These are phyloP conservation scores for Drosophila orosa DNA, from an alignment of 1,140 invertebrate species.

Conservation along the genomic window DNA sequence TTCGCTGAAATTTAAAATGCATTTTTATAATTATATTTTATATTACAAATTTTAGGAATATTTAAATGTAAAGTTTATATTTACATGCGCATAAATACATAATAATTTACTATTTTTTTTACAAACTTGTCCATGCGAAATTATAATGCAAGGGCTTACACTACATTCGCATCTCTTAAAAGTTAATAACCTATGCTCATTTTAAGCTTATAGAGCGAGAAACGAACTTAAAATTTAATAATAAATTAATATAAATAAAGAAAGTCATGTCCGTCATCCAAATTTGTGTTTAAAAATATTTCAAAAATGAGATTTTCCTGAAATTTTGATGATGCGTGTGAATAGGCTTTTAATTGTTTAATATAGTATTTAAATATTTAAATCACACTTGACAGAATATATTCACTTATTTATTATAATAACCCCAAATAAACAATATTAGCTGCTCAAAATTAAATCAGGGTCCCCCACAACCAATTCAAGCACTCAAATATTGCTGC, in stretches of 20 bases:
- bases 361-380: neutral
- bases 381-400: neutral
- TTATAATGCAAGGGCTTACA: neutral
- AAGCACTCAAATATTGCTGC: constrained; percentile 7
- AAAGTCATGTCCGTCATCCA: neutral
- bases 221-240: too few relatives aligned
- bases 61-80: too few relatives aligned
- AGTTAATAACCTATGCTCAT: too few relatives aligned
- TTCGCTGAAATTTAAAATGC: too few relatives aligned
- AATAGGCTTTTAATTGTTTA: neutral
- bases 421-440: neutral
- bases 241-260: neutral
- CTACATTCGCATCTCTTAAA: neutral
- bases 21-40: neutral
- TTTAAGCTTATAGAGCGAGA: too few relatives aligned
- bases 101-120: too few relatives aligned
- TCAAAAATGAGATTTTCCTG: neutral
- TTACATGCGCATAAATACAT: too few relatives aligned
- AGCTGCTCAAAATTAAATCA: neutral
- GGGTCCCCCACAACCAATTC: constrained; percentile 4
- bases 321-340: neutral
- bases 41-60: too few relatives aligned
- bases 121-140: too few relatives aligned
- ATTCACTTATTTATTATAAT: neutral
- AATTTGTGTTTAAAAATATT: neutral